These are phyloP conservation scores for Amblyjoppa fuscipennis DNA, from an alignment of 2,888 invertebrate genomes.

Conservation along the genomic window DNA sequence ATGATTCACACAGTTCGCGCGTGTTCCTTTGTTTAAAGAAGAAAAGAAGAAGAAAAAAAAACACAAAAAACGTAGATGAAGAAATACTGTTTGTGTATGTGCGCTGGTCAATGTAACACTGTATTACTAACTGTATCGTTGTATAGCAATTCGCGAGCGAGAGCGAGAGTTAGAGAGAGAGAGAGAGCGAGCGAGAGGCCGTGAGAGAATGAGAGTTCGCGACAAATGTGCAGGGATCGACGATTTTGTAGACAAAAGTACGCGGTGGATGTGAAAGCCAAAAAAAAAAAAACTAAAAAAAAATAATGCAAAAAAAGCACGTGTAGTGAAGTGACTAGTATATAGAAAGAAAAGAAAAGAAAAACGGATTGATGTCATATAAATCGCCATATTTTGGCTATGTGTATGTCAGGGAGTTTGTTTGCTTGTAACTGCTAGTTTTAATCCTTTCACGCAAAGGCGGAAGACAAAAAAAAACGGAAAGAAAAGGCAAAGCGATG, in stretches of 20 bases:
- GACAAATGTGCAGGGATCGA: conserved; percentile 10
- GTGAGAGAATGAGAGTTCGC: conserved; percentile 2
- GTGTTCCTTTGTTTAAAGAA: conserved; percentile 73
- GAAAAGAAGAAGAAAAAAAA: conserved; percentile 43
- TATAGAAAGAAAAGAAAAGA: conserved; percentile 35
- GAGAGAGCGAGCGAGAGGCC: too few species aligned
- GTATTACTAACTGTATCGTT: conserved; percentile 72
- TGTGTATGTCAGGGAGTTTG: conserved; percentile 60
- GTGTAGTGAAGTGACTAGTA: conserved; percentile 64
- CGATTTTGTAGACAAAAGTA: conserved; percentile 8
- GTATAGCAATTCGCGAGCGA: conserved; percentile 63
- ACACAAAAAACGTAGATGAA: conserved; percentile 68
- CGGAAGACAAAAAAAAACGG: neutral
- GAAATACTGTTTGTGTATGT: conserved; percentile 79
- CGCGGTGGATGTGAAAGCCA: conserved; percentile 61
- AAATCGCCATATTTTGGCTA: conserved; percentile 63
- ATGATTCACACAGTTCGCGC: conserved; percentile 71
- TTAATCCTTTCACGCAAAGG: conserved; percentile 56
- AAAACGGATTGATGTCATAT: conserved; percentile 49
- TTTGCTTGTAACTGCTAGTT: conserved; percentile 65
- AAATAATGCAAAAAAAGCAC: conserved; percentile 66
- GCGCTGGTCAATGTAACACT: conserved; percentile 77
- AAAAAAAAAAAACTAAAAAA: conserved; percentile 68
- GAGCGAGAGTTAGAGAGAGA: too few species aligned
- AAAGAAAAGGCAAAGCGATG: conserved; percentile 1